Evolutionary conservation across 2,113 vertebrate species (phyloP), one percentile per base, ranked within the genome.

Genomic region (Ifrita kowaldi): DNA sequence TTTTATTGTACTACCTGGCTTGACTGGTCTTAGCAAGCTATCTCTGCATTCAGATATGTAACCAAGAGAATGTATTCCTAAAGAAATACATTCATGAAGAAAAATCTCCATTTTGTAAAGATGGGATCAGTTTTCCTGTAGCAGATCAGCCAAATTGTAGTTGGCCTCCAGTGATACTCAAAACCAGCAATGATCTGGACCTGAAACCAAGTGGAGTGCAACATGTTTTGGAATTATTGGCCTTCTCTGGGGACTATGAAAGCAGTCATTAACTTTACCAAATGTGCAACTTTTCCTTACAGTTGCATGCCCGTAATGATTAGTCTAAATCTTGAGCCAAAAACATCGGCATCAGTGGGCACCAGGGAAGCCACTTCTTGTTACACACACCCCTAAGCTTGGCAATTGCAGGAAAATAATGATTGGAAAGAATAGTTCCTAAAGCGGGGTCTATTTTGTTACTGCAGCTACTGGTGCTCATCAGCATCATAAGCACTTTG

Each of bases 61-160:
- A 87, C 39, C n/a, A 70, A 70, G 35, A 55, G 15, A 80, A 59
- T 69, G 55, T 65, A 55, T 69, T 69, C 41, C 30, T 62, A 69
- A 90, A 59, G 47, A 84, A 80, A 89, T 53, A 18, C 15, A 85
- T 80, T 89, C 0, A 8, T 93, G 32, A 91, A 84, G 55, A 39
- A 84, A 91, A 80, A 60, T 77, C 59, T 95, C 71, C 10, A 11
- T 95, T 95, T 88, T 90, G 82, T 47, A 86, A 90, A 63, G 71
- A 81, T 67, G 55, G 94, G 76, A 88, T 80, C 47, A 69, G 76
- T 91, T 63, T 95, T 91, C 87, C 75, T 90, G 84, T 52, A 39
- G 78, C 21, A 80, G 71, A 67, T 90, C 85, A 84, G 87, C 91
- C 93, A 96, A 78, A 63, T 42, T 96, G 59, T 80, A 90, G 65